Evolutionary conservation across 2,888 invertebrate species (phyloP).

Genomic region (Phrixothrix hirtus): DNA sequence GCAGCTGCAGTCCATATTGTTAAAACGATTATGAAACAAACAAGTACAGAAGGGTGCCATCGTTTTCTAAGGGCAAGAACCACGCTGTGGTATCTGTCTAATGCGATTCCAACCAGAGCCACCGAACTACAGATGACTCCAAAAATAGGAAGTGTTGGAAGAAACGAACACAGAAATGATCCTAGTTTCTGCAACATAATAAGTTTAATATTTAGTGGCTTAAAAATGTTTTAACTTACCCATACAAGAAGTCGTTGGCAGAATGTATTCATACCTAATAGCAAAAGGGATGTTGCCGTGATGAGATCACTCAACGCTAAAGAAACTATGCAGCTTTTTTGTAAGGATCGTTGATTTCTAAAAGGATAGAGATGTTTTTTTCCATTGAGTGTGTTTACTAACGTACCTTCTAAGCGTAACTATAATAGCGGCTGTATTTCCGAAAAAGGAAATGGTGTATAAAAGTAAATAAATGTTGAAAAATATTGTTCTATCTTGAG

Average conservation of each 20-base stretch:
- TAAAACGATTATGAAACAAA: constrained; percentile 48
- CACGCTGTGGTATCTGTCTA: constrained; percentile 61
- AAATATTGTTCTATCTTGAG: constrained; percentile 34
- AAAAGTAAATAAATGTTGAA: constrained; percentile 35
- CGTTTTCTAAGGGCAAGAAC: constrained; percentile 53
- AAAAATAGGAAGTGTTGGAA: constrained; percentile 59
- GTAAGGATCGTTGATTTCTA: constrained; percentile 59
- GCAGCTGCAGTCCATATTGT: constrained; percentile 54
- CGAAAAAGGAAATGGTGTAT: constrained; percentile 33
- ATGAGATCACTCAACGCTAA: constrained; percentile 59
- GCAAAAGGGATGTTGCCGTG: constrained; percentile 38
- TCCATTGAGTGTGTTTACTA: background rate
- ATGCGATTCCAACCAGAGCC: constrained; percentile 60
- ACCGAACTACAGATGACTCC: constrained; percentile 60
- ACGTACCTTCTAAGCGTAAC: constrained; percentile 36
- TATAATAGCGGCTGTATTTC: constrained; percentile 38
- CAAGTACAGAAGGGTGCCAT: constrained; percentile 56
- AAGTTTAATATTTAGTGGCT: background rate
- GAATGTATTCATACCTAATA: constrained; percentile 14
- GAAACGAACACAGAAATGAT: constrained; percentile 56
- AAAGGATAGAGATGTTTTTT: background rate
- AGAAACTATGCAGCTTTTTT: constrained; percentile 59
- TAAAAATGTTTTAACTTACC: constrained; percentile 41
- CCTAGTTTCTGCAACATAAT: constrained; percentile 54
- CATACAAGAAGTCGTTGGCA: constrained; percentile 40